Conservation (phyloP, 2,113 vertebrate species). For the Myocastor coypus region DNA sequence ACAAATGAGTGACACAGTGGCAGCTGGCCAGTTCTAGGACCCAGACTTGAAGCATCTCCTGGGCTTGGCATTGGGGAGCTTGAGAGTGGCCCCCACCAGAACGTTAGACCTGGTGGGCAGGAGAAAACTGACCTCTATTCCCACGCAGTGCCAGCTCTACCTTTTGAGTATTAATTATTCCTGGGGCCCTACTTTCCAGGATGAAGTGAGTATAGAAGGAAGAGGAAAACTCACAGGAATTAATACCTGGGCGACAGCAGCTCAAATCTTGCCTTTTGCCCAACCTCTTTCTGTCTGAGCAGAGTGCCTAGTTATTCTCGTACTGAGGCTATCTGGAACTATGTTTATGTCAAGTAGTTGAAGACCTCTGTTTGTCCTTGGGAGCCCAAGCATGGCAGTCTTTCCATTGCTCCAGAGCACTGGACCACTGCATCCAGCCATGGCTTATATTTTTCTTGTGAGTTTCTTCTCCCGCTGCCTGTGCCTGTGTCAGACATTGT, state of each 20-base stretch:
- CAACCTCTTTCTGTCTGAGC: not conserved
- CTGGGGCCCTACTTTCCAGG: conserved; percentile 15
- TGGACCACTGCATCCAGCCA: not conserved
- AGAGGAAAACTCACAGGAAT: not conserved
- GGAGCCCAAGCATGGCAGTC: not conserved
- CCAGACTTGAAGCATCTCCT: not conserved
- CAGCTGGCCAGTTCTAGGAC: not conserved
- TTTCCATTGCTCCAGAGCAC: not conserved
- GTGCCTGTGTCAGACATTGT: not conserved
- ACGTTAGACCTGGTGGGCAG: not conserved
- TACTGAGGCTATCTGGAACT: not conserved
- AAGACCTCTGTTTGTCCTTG: not conserved
- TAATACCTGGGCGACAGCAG: not conserved
- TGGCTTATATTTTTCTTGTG: not conserved
- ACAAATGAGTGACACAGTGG: rapidly evolving
- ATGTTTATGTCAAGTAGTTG: not conserved
- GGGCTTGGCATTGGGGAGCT: not conserved
- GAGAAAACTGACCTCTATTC: not conserved
- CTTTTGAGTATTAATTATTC: not conserved
- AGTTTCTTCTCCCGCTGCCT: not conserved
- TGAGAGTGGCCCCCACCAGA: not conserved
- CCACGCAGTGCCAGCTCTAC: not conserved
- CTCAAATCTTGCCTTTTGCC: not conserved
- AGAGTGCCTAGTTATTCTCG: not conserved
- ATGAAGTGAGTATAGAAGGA: not conserved